A percentile compares a stretch with the other conserved stretches of the same genome.
Evolutionary conservation across 92 coral and sea anemone species (phyloP).

Genomic region (Nematostella vectensis): DNA sequence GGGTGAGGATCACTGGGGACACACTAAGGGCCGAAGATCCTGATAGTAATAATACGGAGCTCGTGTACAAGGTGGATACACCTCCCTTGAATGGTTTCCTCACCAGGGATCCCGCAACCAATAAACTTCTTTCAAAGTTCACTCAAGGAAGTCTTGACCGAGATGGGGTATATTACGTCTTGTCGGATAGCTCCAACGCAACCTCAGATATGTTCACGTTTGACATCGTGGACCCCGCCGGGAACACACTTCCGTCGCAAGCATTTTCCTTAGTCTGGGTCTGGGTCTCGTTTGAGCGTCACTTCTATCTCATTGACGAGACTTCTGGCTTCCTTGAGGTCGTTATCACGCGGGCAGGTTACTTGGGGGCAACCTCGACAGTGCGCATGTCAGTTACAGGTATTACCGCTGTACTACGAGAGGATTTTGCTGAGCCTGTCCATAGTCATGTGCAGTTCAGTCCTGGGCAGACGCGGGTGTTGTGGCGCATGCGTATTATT

Average conservation of each 20-base stretch:
- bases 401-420: slow-evolving; percentile 45
- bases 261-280: slow-evolving; percentile 83
- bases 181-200: slow-evolving; percentile 42
- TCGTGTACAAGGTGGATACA: slow-evolving; percentile 44
- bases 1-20: slow-evolving; percentile 48
- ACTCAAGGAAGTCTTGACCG: slow-evolving; percentile 60
- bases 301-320: slow-evolving; percentile 51
- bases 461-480: slow-evolving; percentile 68
- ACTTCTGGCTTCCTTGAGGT: slow-evolving; percentile 49
- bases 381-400: slow-evolving; percentile 52
- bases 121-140: slow-evolving; percentile 38
- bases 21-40: slow-evolving; percentile 67
- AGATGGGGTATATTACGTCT: slow-evolving; percentile 46
- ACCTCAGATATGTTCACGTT: slow-evolving; percentile 84
- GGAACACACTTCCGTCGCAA: slow-evolving; percentile 55
- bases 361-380: slow-evolving; percentile 78
- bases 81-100: slow-evolving; percentile 61
- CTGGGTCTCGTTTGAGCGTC: slow-evolving; percentile 61
- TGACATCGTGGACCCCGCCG: slow-evolving; percentile 71
- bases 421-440: slow-evolving; percentile 59
- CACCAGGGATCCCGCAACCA: slow-evolving; percentile 15
- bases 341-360: slow-evolving; percentile 57
- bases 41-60: slow-evolving; percentile 60
- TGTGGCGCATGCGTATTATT: slow-evolving; percentile 58
- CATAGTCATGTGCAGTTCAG: slow-evolving; percentile 88